Evolutionary conservation across 1,140 invertebrate species (phyloP).

Genomic region (Lasioglossum baleicum): DNA sequence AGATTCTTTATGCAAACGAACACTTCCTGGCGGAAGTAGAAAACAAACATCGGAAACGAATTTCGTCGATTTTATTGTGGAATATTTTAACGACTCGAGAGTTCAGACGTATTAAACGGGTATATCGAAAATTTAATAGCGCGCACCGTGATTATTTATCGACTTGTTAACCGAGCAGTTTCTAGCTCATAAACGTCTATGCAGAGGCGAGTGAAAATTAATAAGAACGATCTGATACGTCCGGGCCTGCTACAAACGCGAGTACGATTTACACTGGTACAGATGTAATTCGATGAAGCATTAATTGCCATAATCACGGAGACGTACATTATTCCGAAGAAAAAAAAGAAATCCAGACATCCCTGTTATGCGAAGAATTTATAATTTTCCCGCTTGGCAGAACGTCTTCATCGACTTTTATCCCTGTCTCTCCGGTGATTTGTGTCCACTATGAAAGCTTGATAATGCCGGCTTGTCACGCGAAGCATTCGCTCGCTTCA

Average conservation of each 20-base stretch:
- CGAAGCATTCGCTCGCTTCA: background rate
- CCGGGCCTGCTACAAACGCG: background rate
- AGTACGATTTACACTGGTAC: background rate
- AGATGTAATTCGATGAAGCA: background rate
- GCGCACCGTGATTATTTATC: background rate
- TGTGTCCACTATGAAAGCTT: background rate
- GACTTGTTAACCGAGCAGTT: background rate
- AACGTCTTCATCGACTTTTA: background rate
- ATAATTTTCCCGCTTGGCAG: background rate
- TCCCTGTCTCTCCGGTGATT: background rate
- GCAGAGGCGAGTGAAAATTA: conserved; percentile 3
- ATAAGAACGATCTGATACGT: background rate
- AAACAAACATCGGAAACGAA: background rate
- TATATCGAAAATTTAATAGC: background rate
- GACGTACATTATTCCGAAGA: background rate
- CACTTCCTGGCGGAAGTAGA: background rate
- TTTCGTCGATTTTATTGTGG: background rate
- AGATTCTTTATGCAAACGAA: background rate
- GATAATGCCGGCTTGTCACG: background rate
- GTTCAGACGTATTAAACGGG: background rate
- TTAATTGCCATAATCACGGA: too few species aligned
- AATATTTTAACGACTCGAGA: background rate
- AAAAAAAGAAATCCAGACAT: background rate
- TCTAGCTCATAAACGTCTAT: background rate
- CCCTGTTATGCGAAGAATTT: background rate